Conservation (phyloP, 2,888 invertebrate genomes). For the Drosophila villosipedis region DNA sequence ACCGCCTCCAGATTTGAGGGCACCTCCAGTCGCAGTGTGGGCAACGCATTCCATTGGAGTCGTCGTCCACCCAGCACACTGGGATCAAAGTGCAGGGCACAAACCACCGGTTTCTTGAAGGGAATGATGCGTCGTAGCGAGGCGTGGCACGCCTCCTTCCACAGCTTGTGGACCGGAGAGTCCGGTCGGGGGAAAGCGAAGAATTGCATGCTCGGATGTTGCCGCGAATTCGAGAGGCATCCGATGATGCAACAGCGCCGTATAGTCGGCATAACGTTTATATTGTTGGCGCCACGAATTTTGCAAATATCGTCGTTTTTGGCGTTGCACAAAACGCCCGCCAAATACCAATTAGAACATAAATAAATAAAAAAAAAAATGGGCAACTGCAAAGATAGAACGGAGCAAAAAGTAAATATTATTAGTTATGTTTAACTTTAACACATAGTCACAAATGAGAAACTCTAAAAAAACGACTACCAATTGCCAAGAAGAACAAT, state of each 20-base stretch:
- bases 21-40: conserved; percentile 79
- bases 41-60: conserved; percentile 80
- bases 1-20: conserved; percentile 81
- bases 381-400: conserved; percentile 41
- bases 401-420: background rate
- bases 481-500: conserved; percentile 12
- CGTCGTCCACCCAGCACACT: conserved; percentile 82
- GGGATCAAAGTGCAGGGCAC: conserved; percentile 83
- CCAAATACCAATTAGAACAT: conserved; percentile 59
- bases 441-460: background rate
- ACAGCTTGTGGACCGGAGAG: conserved; percentile 81
- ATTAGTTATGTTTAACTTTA: conserved; percentile 11
- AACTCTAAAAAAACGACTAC: background rate
- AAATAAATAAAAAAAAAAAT: conserved; percentile 32
- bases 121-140: conserved; percentile 82
- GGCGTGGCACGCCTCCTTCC: conserved; percentile 84
- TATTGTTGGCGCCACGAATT: conserved; percentile 64
- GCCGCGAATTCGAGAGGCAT: conserved; percentile 82
- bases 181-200: conserved; percentile 83
- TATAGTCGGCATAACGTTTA: conserved; percentile 81
- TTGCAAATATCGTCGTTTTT: conserved; percentile 47
- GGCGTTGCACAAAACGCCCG: conserved; percentile 71
- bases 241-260: conserved; percentile 84
- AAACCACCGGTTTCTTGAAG: conserved; percentile 83
- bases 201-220: conserved; percentile 83